Evolutionary conservation across 2,797 vertebrate species (phyloP).

Genomic region (Halcyon chelicuti): DNA sequence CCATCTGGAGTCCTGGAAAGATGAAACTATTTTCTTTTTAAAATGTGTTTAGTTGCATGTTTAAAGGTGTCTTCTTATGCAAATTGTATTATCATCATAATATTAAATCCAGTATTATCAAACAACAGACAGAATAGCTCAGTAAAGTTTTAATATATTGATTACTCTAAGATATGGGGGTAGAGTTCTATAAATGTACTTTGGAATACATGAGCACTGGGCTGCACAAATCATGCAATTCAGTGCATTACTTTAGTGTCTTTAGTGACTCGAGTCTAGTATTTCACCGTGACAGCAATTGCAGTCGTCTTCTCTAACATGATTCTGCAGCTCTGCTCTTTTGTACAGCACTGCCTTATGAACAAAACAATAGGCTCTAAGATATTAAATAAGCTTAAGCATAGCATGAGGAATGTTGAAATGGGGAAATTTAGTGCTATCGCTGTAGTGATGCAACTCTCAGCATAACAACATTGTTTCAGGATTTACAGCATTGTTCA

Average conservation of each 20-base stretch:
- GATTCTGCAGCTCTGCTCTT: neutral
- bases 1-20: slow-evolving; percentile 62
- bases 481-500: neutral
- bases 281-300: neutral
- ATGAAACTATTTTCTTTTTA: slow-evolving; percentile 44
- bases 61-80: slow-evolving; percentile 2
- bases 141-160: neutral
- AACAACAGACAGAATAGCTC: neutral
- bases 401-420: neutral
- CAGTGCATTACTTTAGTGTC: neutral
- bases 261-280: neutral
- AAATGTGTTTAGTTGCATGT: neutral
- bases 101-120: neutral
- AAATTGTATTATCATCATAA: neutral
- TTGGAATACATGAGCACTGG: neutral
- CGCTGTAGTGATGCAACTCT: neutral
- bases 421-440: neutral
- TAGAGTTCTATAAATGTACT: neutral
- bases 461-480: neutral
- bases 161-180: neutral
- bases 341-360: neutral
- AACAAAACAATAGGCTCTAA: neutral
- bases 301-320: neutral
- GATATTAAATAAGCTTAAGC: neutral
- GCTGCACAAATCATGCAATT: neutral